Conservation (phyloP, 2,797 vertebrate genomes). For the Melanotaenia pygmaea region DNA sequence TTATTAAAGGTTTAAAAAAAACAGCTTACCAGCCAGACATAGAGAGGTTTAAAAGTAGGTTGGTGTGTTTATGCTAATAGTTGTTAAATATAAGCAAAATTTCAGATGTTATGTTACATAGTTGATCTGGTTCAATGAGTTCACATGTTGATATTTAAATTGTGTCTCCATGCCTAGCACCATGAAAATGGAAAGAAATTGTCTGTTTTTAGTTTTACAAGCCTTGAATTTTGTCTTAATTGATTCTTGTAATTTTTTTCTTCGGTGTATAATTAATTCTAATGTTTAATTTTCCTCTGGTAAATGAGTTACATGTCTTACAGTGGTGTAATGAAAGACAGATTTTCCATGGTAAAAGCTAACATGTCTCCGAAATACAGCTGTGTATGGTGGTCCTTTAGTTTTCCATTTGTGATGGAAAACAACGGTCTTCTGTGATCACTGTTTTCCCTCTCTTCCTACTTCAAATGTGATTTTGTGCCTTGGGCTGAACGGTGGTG, state of each 20-base stretch:
- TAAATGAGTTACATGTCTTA: constrained; percentile 22
- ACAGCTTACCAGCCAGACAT: background rate
- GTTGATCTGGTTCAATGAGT: constrained; percentile 38
- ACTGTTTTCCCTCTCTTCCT: too few species aligned
- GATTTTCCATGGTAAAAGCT: background rate
- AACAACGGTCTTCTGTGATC: too few species aligned
- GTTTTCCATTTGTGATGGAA: too few species aligned
- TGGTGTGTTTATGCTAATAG: constrained; percentile 34
- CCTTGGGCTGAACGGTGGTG: too few species aligned
- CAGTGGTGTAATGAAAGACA: constrained; percentile 46
- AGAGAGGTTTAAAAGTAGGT: constrained; percentile 17
- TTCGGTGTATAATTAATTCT: constrained; percentile 59
- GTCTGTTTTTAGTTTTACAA: constrained; percentile 47
- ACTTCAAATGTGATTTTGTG: too few species aligned
- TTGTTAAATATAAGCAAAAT: constrained; percentile 40
- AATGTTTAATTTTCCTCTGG: constrained; percentile 51
- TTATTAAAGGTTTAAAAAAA: constrained; percentile 13
- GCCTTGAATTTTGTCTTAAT: constrained; percentile 46
- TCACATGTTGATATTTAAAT: constrained; percentile 51
- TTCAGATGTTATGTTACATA: constrained; percentile 25
- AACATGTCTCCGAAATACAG: background rate
- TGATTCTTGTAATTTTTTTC: constrained; percentile 48
- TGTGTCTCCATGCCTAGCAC: constrained; percentile 18
- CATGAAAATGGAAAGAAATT: constrained; percentile 41
- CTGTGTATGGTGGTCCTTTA: too few species aligned